phyloP scores from a whole-genome alignment of 2,888 invertebrate species.

The Choristoneura rosaceana region DNA sequence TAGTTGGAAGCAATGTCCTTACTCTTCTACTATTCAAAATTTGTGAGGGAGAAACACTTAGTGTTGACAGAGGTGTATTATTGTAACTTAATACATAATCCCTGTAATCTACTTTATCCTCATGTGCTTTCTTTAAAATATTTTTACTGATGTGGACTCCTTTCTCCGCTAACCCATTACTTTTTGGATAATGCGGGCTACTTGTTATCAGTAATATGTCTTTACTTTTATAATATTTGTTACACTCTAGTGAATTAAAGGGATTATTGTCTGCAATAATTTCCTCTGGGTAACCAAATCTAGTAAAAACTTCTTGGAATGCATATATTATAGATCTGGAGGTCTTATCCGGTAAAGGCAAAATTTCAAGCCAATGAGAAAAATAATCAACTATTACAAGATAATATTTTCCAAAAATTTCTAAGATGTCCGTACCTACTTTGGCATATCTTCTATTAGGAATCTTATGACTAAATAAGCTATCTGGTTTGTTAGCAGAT shows the following conservation, averaged over 20 bases:
- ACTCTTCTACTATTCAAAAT: slow-evolving; percentile 41
- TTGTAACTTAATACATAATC: slow-evolving; percentile 39
- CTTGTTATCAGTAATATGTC: slow-evolving; percentile 31
- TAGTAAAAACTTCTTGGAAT: slow-evolving; percentile 29
- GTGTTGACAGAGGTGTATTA: slow-evolving; percentile 33
- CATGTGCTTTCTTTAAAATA: slow-evolving; percentile 34
- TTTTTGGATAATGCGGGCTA: slow-evolving; percentile 40
- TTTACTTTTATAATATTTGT: slow-evolving; percentile 31
- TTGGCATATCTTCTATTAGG: slow-evolving; percentile 30
- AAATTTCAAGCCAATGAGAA: slow-evolving; percentile 42
- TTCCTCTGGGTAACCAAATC: slow-evolving; percentile 39
- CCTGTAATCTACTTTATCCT: slow-evolving; percentile 40
- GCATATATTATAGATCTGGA: slow-evolving; percentile 11
- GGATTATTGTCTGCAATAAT: slow-evolving; percentile 24
- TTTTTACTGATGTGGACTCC: slow-evolving; percentile 39
- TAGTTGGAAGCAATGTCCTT: slow-evolving; percentile 6
- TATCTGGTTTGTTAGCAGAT: slow-evolving; percentile 13
- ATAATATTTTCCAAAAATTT: slow-evolving; percentile 32
- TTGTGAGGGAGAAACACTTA: slow-evolving; percentile 41
- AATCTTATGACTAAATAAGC: slow-evolving; percentile 12
- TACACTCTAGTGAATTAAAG: slow-evolving; percentile 40
- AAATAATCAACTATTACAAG: slow-evolving; percentile 40
- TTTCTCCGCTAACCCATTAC: slow-evolving; percentile 42
- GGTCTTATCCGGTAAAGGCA: slow-evolving; percentile 34
- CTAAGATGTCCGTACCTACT: slow-evolving; percentile 42